These are phyloP conservation scores for Dolomedes plantarius DNA, from an alignment of 2,888 invertebrate species.

Conservation along the genomic window DNA sequence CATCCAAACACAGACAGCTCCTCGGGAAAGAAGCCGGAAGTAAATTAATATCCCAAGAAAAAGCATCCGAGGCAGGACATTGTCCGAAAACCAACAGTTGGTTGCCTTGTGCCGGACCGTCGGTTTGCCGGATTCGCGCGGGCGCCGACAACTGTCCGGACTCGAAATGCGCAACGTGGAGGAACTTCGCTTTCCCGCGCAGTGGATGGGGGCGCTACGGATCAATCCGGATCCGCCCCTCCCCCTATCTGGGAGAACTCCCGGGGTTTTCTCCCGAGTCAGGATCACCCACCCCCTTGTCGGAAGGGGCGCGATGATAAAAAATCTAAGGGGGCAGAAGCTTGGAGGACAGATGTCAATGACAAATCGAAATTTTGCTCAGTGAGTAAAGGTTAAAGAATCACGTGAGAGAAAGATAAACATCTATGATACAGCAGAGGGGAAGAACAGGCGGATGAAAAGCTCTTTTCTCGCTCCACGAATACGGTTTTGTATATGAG, in stretches of 20 bases:
- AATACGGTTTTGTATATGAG: no score
- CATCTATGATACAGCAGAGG: no score
- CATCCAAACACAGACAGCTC: no score
- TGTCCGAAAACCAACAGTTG: conserved; percentile 42
- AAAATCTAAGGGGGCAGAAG: background rate
- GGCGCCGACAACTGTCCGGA: conserved; percentile 7
- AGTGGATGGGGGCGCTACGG: conserved; percentile 52
- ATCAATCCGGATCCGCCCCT: conserved; percentile 32
- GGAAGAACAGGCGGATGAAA: no score
- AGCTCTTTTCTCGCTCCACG: no score
- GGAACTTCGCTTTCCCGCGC: conserved; percentile 22
- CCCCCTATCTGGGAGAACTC: background rate
- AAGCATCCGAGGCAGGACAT: background rate
- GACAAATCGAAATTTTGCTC: conserved; percentile 3
- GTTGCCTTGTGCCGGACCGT: conserved; percentile 37
- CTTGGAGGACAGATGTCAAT: conserved; percentile 9
- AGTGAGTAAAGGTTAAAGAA: background rate
- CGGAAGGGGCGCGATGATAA: no score
- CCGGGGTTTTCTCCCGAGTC: background rate
- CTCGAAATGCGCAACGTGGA: conserved; percentile 24
- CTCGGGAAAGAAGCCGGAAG: no score
- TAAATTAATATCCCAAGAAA: no score
- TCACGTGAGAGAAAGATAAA: no score
- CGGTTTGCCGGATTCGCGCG: conserved; percentile 37
- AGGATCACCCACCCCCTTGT: background rate